These are phyloP conservation scores for Lucilia sericata DNA, from an alignment of 1,140 invertebrate species.

Conservation along the genomic window DNA sequence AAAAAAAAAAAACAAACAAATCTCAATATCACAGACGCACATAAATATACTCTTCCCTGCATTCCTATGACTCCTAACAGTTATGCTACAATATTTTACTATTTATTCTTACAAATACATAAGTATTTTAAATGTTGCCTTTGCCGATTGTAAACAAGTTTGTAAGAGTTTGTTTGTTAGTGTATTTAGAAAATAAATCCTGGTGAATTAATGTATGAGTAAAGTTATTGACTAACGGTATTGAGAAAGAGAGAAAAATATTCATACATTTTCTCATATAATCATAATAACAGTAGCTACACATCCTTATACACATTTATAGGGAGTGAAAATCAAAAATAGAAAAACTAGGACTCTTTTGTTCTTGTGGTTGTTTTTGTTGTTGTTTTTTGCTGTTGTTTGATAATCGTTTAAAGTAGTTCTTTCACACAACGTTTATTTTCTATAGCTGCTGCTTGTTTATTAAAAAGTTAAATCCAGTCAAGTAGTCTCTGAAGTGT, in stretches of 20 bases:
- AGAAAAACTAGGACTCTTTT: background rate
- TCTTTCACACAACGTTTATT: constrained; percentile 9
- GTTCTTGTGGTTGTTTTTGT: background rate
- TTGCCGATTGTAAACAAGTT: background rate
- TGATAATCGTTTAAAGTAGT: constrained; percentile 24
- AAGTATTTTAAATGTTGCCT: constrained; percentile 5
- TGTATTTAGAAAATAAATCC: background rate
- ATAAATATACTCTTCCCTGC: too few species aligned
- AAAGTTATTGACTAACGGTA: background rate
- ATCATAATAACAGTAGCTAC: too few species aligned
- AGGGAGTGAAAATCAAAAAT: background rate
- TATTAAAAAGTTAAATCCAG: constrained; percentile 12
- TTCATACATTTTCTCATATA: too few species aligned
- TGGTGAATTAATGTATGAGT: background rate
- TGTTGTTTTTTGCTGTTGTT: constrained; percentile 5
- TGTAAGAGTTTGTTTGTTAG: background rate
- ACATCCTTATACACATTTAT: background rate
- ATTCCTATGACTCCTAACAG: too few species aligned
- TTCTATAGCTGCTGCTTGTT: background rate
- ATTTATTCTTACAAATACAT: background rate
- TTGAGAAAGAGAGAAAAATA: too few species aligned
- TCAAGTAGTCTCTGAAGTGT: constrained; percentile 1
- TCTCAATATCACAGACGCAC: too few species aligned
- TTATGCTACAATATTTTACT: too few species aligned
- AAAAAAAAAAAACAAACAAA: too few species aligned